Evolutionary conservation across 2,888 invertebrate species (phyloP).

Genomic region (Brachylomia viminalis): DNA sequence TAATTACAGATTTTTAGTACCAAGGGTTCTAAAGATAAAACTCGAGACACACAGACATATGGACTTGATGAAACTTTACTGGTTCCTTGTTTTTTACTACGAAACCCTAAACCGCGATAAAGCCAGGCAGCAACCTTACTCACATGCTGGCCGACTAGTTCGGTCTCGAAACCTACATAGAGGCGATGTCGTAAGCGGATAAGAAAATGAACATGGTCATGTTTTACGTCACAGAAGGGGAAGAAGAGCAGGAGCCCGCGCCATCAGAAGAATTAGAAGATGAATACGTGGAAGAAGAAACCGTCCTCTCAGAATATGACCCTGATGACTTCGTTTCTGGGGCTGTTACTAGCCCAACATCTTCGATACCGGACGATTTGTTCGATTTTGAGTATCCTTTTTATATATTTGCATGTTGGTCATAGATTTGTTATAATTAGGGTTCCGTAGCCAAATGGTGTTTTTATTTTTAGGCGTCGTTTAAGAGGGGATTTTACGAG

Average conservation of each 20-base stretch:
- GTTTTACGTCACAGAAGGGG: conserved; percentile 23
- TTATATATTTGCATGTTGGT: background rate
- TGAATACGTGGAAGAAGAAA: conserved; percentile 80
- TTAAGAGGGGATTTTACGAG: background rate
- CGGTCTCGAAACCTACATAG: background rate
- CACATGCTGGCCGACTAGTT: background rate
- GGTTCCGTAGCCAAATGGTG: background rate
- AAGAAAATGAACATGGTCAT: background rate
- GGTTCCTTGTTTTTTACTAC: background rate
- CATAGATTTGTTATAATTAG: background rate
- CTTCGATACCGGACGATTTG: conserved; percentile 90
- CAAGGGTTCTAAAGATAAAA: background rate
- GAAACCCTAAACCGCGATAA: background rate
- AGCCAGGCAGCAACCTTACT: background rate
- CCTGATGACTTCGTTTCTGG: conserved; percentile 90
- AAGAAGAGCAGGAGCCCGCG: background rate
- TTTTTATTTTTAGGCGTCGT: too few relatives aligned
- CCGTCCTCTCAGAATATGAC: conserved; percentile 85
- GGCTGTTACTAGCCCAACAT: conserved; percentile 87
- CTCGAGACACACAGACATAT: background rate
- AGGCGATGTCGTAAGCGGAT: background rate
- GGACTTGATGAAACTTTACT: background rate
- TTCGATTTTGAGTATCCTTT: conserved; percentile 93
- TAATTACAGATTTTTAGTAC: background rate
- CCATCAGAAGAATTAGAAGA: conserved; percentile 62